These are phyloP conservation scores for Pterocles orientalis DNA, from an alignment of 2,113 vertebrate genomes.

Conservation along the genomic window DNA sequence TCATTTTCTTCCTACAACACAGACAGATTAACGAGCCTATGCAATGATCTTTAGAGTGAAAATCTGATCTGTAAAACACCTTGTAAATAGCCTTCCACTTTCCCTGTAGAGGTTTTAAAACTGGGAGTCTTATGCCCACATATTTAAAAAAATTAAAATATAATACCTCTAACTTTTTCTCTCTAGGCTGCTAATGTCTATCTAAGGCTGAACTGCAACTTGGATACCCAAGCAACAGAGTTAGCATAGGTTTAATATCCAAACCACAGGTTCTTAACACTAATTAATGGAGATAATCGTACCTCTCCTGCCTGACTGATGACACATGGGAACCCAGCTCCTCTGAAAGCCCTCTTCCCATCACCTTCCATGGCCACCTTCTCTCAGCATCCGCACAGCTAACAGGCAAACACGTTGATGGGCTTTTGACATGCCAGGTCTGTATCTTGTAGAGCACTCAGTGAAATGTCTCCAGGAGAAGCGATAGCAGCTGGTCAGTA, in stretches of 20 bases:
- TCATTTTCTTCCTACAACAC: neutral
- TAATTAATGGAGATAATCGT: neutral
- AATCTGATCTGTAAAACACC: neutral
- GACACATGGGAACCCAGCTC: fast-evolving
- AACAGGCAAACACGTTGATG: neutral
- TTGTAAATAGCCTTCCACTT: neutral
- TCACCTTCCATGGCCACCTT: fast-evolving
- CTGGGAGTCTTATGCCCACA: neutral
- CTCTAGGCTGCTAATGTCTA: neutral
- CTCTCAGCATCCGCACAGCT: neutral
- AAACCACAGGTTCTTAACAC: neutral
- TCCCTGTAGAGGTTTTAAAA: neutral
- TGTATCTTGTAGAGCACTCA: fast-evolving
- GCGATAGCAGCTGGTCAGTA: neutral
- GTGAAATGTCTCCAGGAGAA: neutral
- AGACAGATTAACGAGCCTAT: neutral
- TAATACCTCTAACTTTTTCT: neutral
- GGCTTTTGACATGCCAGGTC: neutral
- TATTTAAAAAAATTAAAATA: neutral
- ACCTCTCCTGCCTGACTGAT: neutral
- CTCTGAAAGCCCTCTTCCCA: neutral
- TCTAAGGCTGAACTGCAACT: neutral
- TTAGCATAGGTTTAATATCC: neutral
- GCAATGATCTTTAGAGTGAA: neutral
- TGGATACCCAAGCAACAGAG: neutral